Conservation (phyloP, 2,797 vertebrate species). For the Sebastes cheni region DNA sequence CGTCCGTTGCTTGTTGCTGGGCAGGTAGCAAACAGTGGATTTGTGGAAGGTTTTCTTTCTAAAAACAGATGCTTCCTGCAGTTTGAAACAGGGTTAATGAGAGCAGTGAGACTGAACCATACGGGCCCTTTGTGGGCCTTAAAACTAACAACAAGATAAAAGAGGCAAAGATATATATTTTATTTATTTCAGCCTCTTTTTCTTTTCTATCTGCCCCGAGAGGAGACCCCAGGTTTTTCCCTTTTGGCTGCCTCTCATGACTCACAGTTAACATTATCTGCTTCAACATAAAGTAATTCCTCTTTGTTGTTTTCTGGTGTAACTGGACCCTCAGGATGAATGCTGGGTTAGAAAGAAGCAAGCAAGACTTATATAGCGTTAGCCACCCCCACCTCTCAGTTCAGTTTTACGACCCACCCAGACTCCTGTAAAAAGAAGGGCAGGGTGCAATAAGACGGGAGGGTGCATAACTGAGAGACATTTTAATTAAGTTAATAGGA, state of each 20-base stretch:
- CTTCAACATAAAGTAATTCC: neutral
- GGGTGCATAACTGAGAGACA: neutral
- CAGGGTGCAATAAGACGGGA: neutral
- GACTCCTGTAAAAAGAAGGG: neutral
- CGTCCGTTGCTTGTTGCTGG: neutral
- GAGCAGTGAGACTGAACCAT: neutral
- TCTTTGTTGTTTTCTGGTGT: neutral
- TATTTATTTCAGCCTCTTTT: neutral
- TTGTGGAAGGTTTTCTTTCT: neutral
- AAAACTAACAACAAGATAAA: neutral
- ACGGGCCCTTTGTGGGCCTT: neutral
- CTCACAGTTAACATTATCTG: neutral
- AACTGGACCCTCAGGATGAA: neutral
- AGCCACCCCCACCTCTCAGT: neutral
- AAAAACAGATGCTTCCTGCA: neutral
- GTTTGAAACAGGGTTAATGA: neutral
- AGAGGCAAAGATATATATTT: neutral
- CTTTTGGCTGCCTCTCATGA: neutral
- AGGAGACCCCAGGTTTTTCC: neutral
- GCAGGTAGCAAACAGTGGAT: neutral
- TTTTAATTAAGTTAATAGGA: conserved; percentile 24
- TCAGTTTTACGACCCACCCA: neutral
- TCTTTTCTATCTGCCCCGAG: neutral
- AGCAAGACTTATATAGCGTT: neutral
- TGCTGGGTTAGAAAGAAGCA: neutral